Evolutionary conservation across 2,797 vertebrate species (phyloP).

Genomic region (Alectoris magna): DNA sequence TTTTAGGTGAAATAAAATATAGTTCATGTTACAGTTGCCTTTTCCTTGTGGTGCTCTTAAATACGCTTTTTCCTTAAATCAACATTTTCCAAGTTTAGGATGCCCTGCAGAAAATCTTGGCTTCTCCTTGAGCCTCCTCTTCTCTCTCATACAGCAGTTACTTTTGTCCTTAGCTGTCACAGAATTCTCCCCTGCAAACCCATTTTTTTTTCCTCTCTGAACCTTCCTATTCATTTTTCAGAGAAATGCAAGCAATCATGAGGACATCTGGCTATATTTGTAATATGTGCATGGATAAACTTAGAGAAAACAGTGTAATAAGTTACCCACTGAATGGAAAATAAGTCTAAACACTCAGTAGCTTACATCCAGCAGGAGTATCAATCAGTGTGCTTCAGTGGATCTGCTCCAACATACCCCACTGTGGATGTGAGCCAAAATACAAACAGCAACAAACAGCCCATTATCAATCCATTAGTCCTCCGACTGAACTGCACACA

Average conservation of each 20-base stretch:
- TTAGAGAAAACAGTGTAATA: slow-evolving; percentile 1
- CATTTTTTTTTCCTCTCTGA: not conserved
- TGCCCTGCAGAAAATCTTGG: not conserved
- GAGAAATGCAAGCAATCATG: not conserved
- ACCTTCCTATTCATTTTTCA: not conserved
- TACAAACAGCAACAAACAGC: slow-evolving; percentile 45
- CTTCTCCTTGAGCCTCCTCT: not conserved
- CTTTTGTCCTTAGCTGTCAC: not conserved
- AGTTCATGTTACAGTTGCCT: not conserved
- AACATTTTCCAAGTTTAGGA: not conserved
- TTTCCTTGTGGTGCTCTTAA: slow-evolving; percentile 3
- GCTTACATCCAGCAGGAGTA: not conserved
- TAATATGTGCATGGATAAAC: not conserved
- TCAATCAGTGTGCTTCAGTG: slow-evolving; percentile 18
- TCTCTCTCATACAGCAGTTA: not conserved
- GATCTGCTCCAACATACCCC: not conserved
- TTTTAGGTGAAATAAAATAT: not conserved
- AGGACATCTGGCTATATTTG: not conserved
- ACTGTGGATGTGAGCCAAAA: slow-evolving; percentile 36
- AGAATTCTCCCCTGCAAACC: rapidly evolving
- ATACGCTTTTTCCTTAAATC: not conserved
- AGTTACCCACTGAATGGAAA: not conserved
- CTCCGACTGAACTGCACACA: slow-evolving; percentile 43
- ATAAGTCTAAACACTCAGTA: not conserved
- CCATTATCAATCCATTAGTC: slow-evolving; percentile 64